Evolutionary conservation across 2,888 invertebrate genomes (phyloP).

Genomic region (Tiliacea citrago): DNA sequence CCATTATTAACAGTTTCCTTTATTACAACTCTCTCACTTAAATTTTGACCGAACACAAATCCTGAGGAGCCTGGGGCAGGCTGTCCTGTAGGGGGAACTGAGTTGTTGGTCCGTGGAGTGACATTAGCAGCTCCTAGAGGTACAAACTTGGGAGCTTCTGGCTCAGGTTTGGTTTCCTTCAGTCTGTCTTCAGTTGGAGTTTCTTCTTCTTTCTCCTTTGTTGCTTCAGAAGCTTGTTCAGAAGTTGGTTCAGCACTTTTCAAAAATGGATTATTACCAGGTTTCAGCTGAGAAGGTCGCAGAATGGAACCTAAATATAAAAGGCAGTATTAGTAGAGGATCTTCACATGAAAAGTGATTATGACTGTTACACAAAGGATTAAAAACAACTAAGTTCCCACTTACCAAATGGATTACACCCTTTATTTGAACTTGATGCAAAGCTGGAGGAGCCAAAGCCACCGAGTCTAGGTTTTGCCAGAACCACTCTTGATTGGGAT

Average conservation of each 20-base stretch:
- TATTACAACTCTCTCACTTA: conserved; percentile 95
- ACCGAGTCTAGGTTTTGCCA: conserved; percentile 87
- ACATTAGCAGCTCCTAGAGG: conserved; percentile 83
- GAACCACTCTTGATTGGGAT: conserved; percentile 82
- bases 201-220: conserved; percentile 72
- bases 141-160: conserved; percentile 86
- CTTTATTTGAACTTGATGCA: conserved; percentile 83
- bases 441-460: conserved; percentile 84
- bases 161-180: conserved; percentile 77
- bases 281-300: conserved; percentile 86
- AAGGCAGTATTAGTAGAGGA: neutral
- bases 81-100: conserved; percentile 87
- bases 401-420: conserved; percentile 84
- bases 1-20: conserved; percentile 90
- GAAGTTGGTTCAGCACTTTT: conserved; percentile 73
- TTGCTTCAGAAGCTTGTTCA: conserved; percentile 66
- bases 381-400: neutral
- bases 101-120: conserved; percentile 82
- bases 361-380: neutral
- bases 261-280: conserved; percentile 82
- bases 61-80: conserved; percentile 87
- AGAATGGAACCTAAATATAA: conserved; percentile 81
- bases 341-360: neutral
- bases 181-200: conserved; percentile 75
- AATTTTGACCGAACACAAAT: conserved; percentile 98